Conservation (phyloP, 2,888 invertebrate genomes). For the Trissolcus japonicus region DNA sequence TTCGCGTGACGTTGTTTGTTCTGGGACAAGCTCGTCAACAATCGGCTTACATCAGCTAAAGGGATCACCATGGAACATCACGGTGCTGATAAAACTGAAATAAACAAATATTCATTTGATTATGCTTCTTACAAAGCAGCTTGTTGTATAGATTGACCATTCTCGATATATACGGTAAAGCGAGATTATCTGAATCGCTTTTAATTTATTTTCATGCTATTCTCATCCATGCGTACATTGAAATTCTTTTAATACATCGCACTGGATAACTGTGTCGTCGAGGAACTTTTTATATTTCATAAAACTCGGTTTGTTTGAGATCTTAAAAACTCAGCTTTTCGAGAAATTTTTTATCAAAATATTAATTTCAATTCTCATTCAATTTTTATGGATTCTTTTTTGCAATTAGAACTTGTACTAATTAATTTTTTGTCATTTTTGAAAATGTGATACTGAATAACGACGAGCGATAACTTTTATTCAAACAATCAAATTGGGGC, state of each 20-base stretch:
- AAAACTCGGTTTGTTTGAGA: too few species aligned
- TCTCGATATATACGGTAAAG: not conserved
- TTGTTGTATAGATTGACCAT: not conserved
- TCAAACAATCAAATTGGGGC: not conserved
- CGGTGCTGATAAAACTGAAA: conserved; percentile 41
- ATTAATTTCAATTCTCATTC: too few species aligned
- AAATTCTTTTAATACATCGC: not conserved
- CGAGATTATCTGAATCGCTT: not conserved
- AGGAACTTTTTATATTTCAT: not conserved
- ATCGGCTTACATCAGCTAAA: conserved; percentile 56
- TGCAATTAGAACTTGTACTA: too few species aligned
- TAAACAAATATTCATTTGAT: conserved; percentile 38
- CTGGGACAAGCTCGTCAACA: conserved; percentile 48
- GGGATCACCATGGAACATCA: conserved; percentile 34
- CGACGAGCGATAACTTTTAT: too few species aligned
- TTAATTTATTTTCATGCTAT: conserved; percentile 5
- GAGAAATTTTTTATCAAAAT: too few species aligned
- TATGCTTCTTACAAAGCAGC: conserved; percentile 1
- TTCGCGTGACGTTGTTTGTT: conserved; percentile 46
- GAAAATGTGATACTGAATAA: too few species aligned
- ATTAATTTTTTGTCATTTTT: too few species aligned
- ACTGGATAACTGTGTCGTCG: not conserved
- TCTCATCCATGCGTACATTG: not conserved
- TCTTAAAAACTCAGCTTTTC: too few species aligned
- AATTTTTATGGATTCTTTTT: too few species aligned